These are phyloP conservation scores for Perdita meconis DNA, from an alignment of 2,888 invertebrate genomes.

Conservation along the genomic window DNA sequence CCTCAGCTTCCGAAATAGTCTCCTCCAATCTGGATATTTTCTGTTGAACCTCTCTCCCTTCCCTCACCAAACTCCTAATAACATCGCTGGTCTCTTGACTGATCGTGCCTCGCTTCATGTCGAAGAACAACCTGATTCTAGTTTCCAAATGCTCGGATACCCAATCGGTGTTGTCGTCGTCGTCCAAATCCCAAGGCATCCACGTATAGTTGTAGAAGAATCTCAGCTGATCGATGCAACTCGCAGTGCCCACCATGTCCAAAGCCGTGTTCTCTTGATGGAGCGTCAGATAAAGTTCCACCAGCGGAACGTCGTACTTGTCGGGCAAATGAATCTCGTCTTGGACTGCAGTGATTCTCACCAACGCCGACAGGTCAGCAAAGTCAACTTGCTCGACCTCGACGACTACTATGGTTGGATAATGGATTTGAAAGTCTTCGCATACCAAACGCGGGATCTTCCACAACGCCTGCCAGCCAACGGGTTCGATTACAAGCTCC, in stretches of 20 bases:
- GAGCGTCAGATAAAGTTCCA: conserved; percentile 88
- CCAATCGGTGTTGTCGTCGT: conserved; percentile 87
- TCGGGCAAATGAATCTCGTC: conserved; percentile 88
- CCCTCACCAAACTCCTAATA: conserved; percentile 85
- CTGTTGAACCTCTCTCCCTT: conserved; percentile 85
- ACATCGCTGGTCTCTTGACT: conserved; percentile 85
- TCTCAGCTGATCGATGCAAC: conserved; percentile 88
- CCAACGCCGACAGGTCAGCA: conserved; percentile 85
- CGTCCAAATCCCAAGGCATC: conserved; percentile 90
- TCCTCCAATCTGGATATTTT: conserved; percentile 84
- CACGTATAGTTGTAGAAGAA: conserved; percentile 89
- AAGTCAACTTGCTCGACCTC: conserved; percentile 87
- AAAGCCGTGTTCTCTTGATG: conserved; percentile 87
- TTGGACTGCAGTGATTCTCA: conserved; percentile 88
- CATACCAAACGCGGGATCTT: conserved; percentile 88
- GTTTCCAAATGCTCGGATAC: conserved; percentile 85
- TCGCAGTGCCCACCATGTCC: conserved; percentile 87
- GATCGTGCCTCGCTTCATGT: conserved; percentile 86
- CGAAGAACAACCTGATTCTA: conserved; percentile 86
- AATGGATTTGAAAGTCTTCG: conserved; percentile 87
- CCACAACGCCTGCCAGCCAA: conserved; percentile 90
- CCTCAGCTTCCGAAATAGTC: conserved; percentile 80
- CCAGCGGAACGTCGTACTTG: conserved; percentile 86
- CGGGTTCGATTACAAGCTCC: conserved; percentile 87
- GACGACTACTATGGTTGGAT: conserved; percentile 88